These are phyloP conservation scores for Brachyopa scutellaris DNA, from an alignment of 2,888 invertebrate species.

Conservation along the genomic window DNA sequence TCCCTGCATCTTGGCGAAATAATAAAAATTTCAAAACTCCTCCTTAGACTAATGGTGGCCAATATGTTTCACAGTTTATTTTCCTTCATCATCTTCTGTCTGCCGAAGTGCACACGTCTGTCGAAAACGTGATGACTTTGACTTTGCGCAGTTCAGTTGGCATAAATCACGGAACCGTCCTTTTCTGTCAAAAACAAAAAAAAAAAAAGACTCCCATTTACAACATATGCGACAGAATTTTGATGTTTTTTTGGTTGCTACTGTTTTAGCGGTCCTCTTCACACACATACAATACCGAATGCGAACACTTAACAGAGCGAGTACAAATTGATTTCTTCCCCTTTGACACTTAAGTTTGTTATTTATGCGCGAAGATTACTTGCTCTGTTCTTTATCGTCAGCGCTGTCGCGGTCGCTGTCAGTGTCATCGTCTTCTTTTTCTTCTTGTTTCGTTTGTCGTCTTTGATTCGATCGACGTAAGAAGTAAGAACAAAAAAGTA, in stretches of 20 bases:
- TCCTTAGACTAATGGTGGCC: slow-evolving; percentile 14
- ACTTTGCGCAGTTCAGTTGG: slow-evolving; percentile 49
- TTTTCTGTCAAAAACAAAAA: slow-evolving; percentile 31
- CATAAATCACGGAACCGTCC: slow-evolving; percentile 64
- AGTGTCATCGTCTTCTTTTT: slow-evolving; percentile 1
- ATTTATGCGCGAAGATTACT: slow-evolving; percentile 70
- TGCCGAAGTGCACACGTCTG: slow-evolving; percentile 26
- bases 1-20: slow-evolving; percentile 34
- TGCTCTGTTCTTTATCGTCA: slow-evolving; percentile 54
- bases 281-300: background rate
- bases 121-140: slow-evolving; percentile 59
- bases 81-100: no score
- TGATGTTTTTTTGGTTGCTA: slow-evolving; percentile 26
- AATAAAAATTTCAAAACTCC: slow-evolving; percentile 56
- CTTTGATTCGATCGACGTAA: slow-evolving; percentile 42
- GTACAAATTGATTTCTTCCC: slow-evolving; percentile 72
- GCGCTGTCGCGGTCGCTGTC: no score
- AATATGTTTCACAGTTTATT: slow-evolving; percentile 39
- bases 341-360: slow-evolving; percentile 71
- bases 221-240: slow-evolving; percentile 63
- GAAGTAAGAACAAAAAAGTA: slow-evolving; percentile 41
- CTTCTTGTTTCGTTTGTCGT: background rate
- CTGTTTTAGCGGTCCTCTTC: slow-evolving; percentile 13
- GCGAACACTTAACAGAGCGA: slow-evolving; percentile 35
- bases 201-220: slow-evolving; percentile 32